Evolutionary conservation across 92 coral and sea anemone genomes (phyloP).

Genomic region (Epizoanthus stellaris): DNA sequence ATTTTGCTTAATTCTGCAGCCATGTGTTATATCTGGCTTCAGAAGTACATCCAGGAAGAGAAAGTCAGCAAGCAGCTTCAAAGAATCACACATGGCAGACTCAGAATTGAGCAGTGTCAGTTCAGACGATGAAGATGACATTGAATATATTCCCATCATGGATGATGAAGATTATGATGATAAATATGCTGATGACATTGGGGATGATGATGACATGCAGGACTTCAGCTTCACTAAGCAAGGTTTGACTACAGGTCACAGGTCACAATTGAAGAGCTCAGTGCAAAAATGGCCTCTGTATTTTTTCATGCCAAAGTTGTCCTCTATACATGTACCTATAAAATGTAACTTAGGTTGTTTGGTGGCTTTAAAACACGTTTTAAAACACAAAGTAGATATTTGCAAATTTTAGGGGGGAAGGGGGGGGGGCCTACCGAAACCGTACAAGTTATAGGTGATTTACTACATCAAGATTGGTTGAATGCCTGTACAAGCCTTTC

Average conservation of each 20-base stretch:
- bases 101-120: not conserved
- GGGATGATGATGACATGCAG: not conserved
- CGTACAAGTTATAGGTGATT: too few species aligned
- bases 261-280: too few species aligned
- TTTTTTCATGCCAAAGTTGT: too few species aligned
- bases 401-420: too few species aligned
- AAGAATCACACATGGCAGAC: not conserved
- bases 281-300: too few species aligned
- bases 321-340: too few species aligned
- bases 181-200: not conserved
- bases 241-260: not conserved
- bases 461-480: too few species aligned
- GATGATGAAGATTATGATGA: slow-evolving; percentile 2
- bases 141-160: not conserved
- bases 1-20: not conserved
- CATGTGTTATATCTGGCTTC: not conserved
- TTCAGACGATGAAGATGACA: not conserved
- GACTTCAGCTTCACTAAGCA: not conserved
- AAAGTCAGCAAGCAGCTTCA: not conserved
- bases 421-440: too few species aligned
- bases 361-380: too few species aligned
- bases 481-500: too few species aligned
- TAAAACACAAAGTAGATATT: too few species aligned
- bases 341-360: too few species aligned
- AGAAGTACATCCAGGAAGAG: not conserved